Evolutionary conservation across 2,113 vertebrate genomes (phyloP).

Genomic region (Syrmaticus mikado): DNA sequence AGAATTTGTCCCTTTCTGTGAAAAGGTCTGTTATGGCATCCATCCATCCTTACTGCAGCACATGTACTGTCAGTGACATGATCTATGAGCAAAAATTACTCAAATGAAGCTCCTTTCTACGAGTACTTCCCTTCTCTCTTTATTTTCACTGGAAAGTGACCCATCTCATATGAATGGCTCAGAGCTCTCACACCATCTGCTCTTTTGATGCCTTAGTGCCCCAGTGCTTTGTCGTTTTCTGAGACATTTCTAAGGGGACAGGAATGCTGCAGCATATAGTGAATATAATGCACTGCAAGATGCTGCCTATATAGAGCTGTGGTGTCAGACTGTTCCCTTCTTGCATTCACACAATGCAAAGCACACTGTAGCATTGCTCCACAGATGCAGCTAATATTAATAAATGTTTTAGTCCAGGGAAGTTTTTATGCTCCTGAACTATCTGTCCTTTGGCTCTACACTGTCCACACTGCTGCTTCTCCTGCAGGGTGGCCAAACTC

Average conservation of each 20-base stretch:
- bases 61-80: neutral
- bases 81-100: neutral
- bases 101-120: neutral
- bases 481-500: neutral
- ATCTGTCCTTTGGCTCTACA: neutral
- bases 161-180: neutral
- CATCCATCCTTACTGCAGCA: neutral
- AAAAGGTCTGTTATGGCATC: neutral
- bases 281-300: neutral
- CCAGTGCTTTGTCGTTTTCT: neutral
- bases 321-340: neutral
- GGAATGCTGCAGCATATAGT: neutral
- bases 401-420: neutral
- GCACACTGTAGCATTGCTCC: neutral
- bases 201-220: neutral
- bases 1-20: neutral
- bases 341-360: neutral
- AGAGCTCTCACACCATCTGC: neutral
- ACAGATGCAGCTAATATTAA: neutral
- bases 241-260: neutral
- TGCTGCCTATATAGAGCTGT: accelerated
- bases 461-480: neutral
- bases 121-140: neutral
- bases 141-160: neutral
- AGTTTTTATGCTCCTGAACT: neutral